phyloP scores from a whole-genome alignment of 2,113 vertebrate species.

The Todiramphus chloris region DNA sequence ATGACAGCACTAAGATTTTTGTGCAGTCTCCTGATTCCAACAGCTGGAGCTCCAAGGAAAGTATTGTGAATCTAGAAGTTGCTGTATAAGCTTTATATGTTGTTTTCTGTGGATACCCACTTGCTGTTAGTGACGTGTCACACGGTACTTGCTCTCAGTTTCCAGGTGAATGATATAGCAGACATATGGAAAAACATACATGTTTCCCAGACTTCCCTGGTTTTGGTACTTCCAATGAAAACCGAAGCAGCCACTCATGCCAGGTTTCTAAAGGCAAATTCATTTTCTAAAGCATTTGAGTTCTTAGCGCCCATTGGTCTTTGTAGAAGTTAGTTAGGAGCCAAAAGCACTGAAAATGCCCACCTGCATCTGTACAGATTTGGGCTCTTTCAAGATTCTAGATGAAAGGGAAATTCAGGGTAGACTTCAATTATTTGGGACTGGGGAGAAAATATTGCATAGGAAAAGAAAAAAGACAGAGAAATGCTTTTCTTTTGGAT shows the following conservation, averaged over 20 bases:
- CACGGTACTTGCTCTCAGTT: neutral
- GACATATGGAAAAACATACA: neutral
- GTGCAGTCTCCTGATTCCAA: neutral
- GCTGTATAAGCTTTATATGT: neutral
- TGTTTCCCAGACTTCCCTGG: neutral
- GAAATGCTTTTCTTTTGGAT: neutral
- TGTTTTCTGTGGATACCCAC: neutral
- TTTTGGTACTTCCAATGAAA: neutral
- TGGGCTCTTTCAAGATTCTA: neutral
- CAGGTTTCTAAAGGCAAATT: neutral
- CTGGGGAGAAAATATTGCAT: neutral
- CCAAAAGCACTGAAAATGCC: neutral
- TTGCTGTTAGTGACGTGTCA: neutral
- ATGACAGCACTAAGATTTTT: neutral
- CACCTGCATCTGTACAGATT: neutral
- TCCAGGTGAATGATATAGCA: neutral
- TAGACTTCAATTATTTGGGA: neutral
- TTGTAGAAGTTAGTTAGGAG: neutral
- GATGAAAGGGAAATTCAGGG: neutral
- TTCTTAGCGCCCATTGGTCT: neutral
- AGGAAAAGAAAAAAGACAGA: neutral
- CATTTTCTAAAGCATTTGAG: neutral
- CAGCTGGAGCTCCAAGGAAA: neutral
- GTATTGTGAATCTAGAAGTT: neutral
- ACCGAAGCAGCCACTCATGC: neutral